These are phyloP conservation scores for Desoria tigrina DNA, from an alignment of 2,888 invertebrate species.

Conservation along the genomic window DNA sequence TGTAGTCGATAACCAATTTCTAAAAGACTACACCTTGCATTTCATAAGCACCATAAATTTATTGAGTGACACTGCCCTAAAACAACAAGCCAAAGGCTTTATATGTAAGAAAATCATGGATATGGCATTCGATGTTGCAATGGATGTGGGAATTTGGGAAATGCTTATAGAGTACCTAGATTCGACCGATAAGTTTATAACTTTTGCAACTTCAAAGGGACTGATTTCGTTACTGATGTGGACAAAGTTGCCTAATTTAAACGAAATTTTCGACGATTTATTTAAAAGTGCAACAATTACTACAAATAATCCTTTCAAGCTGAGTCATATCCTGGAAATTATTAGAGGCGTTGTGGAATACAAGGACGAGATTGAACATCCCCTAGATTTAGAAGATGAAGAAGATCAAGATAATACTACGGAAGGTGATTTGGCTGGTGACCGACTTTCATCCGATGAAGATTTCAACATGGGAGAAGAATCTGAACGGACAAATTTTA, in stretches of 20 bases:
- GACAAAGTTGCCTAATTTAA: constrained; percentile 79
- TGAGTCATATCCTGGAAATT: constrained; percentile 68
- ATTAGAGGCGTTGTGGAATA: constrained; percentile 85
- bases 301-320: constrained; percentile 42
- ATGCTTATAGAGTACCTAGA: constrained; percentile 78
- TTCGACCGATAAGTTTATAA: constrained; percentile 76
- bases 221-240: constrained; percentile 78
- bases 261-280: constrained; percentile 61
- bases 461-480: no score
- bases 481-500: no score
- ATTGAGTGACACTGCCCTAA: constrained; percentile 78
- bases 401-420: constrained; percentile 54
- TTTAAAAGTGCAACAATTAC: constrained; percentile 44
- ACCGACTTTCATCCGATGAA: no score
- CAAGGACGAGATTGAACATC: constrained; percentile 70
- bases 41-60: constrained; percentile 81
- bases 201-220: constrained; percentile 76
- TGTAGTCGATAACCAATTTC: constrained; percentile 62
- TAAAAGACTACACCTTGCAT: constrained; percentile 69
- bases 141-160: constrained; percentile 80
- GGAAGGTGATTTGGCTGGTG: constrained; percentile 55
- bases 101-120: constrained; percentile 79
- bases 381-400: constrained; percentile 69
- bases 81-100: constrained; percentile 77
- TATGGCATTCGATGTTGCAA: constrained; percentile 74